A percentile compares a stretch with the other conserved stretches of the same genome.
Conservation (phyloP, 2,113 vertebrate species). For the Eulemur rufifrons region DNA sequence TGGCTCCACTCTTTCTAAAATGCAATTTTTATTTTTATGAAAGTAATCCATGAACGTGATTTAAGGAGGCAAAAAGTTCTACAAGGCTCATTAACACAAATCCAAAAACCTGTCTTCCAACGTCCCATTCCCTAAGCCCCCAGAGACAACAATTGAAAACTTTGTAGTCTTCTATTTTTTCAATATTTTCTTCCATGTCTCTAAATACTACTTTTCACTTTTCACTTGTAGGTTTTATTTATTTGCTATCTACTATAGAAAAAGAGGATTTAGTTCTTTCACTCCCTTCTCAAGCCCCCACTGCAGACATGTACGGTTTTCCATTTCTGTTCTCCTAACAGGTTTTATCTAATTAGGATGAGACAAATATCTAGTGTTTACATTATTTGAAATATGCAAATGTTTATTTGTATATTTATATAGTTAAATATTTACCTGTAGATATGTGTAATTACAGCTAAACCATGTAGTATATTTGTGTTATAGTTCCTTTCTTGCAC, state of each 20-base stretch:
- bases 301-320: background rate
- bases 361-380: background rate
- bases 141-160: background rate
- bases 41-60: background rate
- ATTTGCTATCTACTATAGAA: background rate
- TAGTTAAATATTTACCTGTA: background rate
- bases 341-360: conserved; percentile 4
- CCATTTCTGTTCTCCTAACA: background rate
- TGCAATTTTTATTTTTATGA: background rate
- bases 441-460: background rate
- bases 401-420: background rate
- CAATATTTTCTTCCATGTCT: background rate
- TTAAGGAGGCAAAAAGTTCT: background rate
- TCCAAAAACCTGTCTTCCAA: background rate
- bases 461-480: background rate
- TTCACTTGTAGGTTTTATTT: background rate
- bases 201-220: background rate
- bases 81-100: background rate
- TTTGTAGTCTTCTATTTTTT: background rate
- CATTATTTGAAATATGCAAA: background rate
- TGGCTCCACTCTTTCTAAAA: background rate
- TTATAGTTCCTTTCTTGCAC: background rate
- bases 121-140: background rate
- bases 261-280: background rate
- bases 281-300: background rate